These are phyloP conservation scores for Spongilla lacustris DNA, from an alignment of 37 sponge, comb jelly and placozoan species.

Conservation along the genomic window DNA sequence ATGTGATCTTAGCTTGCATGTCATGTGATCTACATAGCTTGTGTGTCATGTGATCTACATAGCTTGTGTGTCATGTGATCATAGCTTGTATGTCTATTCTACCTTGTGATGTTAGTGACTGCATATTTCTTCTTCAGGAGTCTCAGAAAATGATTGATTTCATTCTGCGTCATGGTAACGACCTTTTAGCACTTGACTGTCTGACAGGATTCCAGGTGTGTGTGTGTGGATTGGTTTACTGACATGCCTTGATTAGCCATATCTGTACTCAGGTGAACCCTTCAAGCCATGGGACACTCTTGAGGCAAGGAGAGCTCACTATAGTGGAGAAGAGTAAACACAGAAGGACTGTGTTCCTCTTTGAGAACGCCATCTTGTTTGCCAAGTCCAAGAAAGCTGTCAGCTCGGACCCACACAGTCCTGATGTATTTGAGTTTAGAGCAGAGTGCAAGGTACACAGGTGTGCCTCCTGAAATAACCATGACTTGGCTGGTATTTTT, in stretches of 20 bases:
- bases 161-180: constrained; percentile 90
- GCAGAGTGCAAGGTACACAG: constrained; percentile 37
- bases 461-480: not conserved
- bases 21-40: too few relatives aligned
- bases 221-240: not conserved
- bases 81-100: not conserved
- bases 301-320: constrained; percentile 72
- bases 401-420: constrained; percentile 21
- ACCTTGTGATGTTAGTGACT: not conserved
- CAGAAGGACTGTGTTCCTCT: constrained; percentile 75
- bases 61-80: too few relatives aligned
- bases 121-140: constrained; percentile 43
- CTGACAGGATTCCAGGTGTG: constrained; percentile 74
- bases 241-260: not conserved
- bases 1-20: too few relatives aligned
- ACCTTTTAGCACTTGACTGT: constrained; percentile 82
- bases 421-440: constrained; percentile 53
- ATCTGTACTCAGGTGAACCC: constrained; percentile 46
- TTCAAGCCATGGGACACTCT: constrained; percentile 52
- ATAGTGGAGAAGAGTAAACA: constrained; percentile 49
- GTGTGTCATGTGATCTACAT: too few relatives aligned
- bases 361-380: constrained; percentile 72
- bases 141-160: constrained; percentile 79
- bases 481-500: too few relatives aligned
- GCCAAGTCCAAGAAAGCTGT: constrained; percentile 56